Evolutionary conservation across 2,888 invertebrate genomes (phyloP).

Genomic region (Leucophenga montana): DNA sequence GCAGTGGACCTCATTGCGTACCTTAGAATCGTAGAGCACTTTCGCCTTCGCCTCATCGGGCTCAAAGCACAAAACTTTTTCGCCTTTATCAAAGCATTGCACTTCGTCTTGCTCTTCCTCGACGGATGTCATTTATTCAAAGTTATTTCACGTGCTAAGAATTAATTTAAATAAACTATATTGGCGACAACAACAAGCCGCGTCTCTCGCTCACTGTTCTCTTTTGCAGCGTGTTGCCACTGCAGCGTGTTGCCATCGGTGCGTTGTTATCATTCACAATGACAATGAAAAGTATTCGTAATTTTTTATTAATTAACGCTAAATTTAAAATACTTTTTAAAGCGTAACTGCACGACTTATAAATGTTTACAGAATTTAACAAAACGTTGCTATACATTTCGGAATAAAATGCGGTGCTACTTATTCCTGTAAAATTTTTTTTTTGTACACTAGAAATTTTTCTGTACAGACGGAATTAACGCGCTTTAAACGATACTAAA

Average conservation of each 20-base stretch:
- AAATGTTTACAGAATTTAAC: too few species aligned
- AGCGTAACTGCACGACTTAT: too few species aligned
- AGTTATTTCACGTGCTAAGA: conserved; percentile 4
- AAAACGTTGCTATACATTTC: too few species aligned
- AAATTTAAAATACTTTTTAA: too few species aligned
- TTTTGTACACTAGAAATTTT: too few species aligned
- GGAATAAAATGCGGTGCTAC: too few species aligned
- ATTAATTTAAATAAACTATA: not conserved
- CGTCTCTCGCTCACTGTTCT: conserved; percentile 32
- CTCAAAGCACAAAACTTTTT: conserved; percentile 95
- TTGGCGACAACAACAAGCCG: conserved; percentile 22
- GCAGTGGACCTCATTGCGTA: conserved; percentile 67
- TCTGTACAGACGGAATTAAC: too few species aligned
- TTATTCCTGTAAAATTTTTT: too few species aligned
- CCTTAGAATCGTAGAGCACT: conserved; percentile 97
- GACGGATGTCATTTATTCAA: conserved; percentile 42
- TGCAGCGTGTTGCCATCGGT: conserved; percentile 1
- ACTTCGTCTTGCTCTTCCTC: conserved; percentile 42
- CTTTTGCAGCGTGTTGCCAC: conserved; percentile 34
- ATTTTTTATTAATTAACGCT: too few species aligned
- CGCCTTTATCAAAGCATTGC: conserved; percentile 80
- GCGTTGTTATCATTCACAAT: too few species aligned
- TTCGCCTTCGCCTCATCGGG: conserved; percentile 96
- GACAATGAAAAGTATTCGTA: too few species aligned
- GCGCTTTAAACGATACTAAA: too few species aligned